Evolutionary conservation across 2,888 invertebrate genomes (phyloP), one percentile per base, ranked within the genome.

Genomic region (Meghimatium bilineatum): DNA sequence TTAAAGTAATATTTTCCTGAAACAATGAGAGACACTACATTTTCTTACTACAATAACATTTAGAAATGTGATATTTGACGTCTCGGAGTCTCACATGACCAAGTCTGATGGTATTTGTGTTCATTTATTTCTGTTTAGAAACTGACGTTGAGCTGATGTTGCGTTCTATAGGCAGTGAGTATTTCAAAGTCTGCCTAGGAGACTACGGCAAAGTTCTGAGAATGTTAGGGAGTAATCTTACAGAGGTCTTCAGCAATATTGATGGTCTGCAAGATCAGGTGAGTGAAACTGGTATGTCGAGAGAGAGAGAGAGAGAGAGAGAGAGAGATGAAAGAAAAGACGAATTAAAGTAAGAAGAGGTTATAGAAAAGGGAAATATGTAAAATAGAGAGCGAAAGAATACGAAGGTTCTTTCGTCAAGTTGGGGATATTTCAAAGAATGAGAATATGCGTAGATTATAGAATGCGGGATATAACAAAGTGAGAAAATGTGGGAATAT

Each of bases 201-300:
- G 98, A 98, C 29, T 98, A 98, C 92, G 98, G 98, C 92, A 97
- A 97, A 94, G 98, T 98, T 87, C 95, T 98, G 56, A 97, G 98
- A 94, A 98, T 98, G 10, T 94, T 98, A 80, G 98, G 98, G 72
- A 98, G 98, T 32, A 98, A 98, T 36, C 97, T 98, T 0, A 95
- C 97, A 86, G 98, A 99, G 94, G 99, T 99, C 94, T 95, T 99
- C 89, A 94, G 99, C 97, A 98, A 98, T 94, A 94, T 99, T 91
- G 99, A 99, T 93, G 98, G 98, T 23, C 95, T 99, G 8, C 98
- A 99, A 92, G 98, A 98, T 92, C 98, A 98, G 93, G 95, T 98
- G 91, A 56, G 56, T 8, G 49, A 49, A 17, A 17, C 10, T 49
- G 49, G 49, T 49, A 17, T 12, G 49, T 12, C 49, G 49, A 12